Conservation (phyloP, 2,888 invertebrate genomes). For the Branchellion lobata region DNA sequence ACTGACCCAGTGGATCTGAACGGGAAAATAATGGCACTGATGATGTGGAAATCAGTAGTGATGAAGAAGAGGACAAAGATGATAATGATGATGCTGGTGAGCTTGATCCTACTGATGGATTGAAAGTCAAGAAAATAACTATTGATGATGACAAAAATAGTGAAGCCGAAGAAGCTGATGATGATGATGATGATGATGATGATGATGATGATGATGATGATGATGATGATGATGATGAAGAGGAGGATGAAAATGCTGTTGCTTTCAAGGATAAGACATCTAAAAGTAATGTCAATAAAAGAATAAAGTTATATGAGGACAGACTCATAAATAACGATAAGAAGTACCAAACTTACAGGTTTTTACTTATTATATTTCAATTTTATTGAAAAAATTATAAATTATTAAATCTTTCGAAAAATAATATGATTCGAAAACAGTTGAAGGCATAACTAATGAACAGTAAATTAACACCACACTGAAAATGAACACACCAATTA, state of each 20-base stretch:
- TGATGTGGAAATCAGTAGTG: slow-evolving; percentile 18
- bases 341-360: not conserved
- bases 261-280: not conserved
- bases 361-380: no score
- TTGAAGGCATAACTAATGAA: no score
- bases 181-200: slow-evolving; percentile 6
- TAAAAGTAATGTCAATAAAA: not conserved
- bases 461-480: no score
- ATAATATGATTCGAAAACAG: no score
- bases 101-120: not conserved
- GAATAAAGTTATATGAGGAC: not conserved
- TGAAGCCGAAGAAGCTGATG: not conserved
- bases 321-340: not conserved
- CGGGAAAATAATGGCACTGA: slow-evolving; percentile 4
- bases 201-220: slow-evolving; percentile 1
- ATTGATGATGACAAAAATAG: not conserved
- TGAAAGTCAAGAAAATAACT: not conserved
- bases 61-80: slow-evolving; percentile 6
- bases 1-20: no score
- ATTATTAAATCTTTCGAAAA: no score
- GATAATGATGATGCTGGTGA: not conserved
- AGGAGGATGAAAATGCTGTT: not conserved
- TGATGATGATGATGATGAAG: not conserved
- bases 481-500: no score
- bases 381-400: no score